Evolutionary conservation across 2,797 vertebrate genomes (phyloP), one percentile per base, ranked within the genome.

Genomic region (Glossophaga mutica): DNA sequence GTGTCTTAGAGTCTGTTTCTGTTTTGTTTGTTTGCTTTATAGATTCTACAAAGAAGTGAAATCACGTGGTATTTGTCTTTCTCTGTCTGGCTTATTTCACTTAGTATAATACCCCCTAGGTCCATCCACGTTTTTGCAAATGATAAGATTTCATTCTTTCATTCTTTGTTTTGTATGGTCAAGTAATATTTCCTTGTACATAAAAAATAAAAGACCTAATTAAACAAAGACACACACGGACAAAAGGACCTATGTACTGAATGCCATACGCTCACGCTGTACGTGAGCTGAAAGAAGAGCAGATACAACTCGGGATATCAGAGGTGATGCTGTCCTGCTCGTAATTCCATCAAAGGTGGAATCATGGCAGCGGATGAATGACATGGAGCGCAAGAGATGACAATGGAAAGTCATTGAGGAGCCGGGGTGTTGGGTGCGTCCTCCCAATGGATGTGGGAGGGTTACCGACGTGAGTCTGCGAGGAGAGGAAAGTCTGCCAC

Each of bases 231-330:
- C 1, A 2, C 44, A 2, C 15, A 1, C 12, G 18, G 26, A 9
- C 14, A 57, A 11, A 29, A 59, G 59, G 16, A 48, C 6, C 16
- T 21, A n/a, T 21, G 22, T 18, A n/a, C n/a, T 42, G 29, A 37
- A 26, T 22, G 10, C 3, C 29, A 48, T 21, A 21, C 4, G 15
- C 9, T 42, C 12, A 44, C 22, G 22, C 42, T 4, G 1, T 2
- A 0, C 0, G 26, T 16, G 59, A 48, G 39, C 8, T 32, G 19
- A 37, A 11, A 39, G 26, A 1, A 3, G 2, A 42, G 22, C 0
- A 24, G 15, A 42, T 2, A 50, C 26, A 42, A 15, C 1, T 9
- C n/a, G 2, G 8, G 8, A 26, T 42, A 39, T 26, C 9, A 3
- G 14, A 22, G 26, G 42, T 7, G 16, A 22, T 19, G 50, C 0